Conservation (phyloP, 2,113 vertebrate species). For the Rhodinocichla rosea region DNA sequence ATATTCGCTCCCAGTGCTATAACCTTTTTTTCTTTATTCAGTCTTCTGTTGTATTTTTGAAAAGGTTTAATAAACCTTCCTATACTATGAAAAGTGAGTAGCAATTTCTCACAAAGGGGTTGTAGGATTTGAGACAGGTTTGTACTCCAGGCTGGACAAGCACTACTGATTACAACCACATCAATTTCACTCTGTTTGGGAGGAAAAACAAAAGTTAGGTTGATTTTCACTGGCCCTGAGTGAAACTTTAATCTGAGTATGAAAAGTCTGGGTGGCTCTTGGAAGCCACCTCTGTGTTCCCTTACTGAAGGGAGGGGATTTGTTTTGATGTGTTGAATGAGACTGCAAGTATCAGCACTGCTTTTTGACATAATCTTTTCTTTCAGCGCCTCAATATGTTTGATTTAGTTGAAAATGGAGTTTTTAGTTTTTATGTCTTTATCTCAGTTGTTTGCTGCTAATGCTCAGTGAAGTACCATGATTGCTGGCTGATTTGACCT, state of each 20-base stretch:
- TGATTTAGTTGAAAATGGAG: background rate
- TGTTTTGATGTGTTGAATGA: background rate
- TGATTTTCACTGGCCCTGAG: background rate
- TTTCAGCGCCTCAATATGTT: background rate
- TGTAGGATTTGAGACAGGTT: background rate
- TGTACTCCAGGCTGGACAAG: background rate
- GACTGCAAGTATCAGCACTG: background rate
- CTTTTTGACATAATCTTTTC: background rate
- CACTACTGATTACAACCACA: background rate
- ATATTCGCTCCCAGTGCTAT: too few species aligned
- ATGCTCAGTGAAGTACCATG: background rate
- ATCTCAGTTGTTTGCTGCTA: background rate
- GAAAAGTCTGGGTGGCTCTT: background rate
- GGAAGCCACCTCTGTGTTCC: background rate
- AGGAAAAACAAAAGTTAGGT: background rate
- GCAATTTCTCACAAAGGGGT: too few species aligned
- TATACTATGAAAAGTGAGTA: too few species aligned
- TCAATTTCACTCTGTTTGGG: background rate
- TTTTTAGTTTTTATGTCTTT: background rate
- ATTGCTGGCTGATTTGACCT: background rate
- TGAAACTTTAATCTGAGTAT: background rate
- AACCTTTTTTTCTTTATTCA: too few species aligned
- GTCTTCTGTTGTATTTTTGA: too few species aligned
- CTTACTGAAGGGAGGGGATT: background rate
- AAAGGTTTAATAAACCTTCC: too few species aligned